phyloP scores from a whole-genome alignment of 2,113 vertebrate species.

The Balaeniceps rex region DNA sequence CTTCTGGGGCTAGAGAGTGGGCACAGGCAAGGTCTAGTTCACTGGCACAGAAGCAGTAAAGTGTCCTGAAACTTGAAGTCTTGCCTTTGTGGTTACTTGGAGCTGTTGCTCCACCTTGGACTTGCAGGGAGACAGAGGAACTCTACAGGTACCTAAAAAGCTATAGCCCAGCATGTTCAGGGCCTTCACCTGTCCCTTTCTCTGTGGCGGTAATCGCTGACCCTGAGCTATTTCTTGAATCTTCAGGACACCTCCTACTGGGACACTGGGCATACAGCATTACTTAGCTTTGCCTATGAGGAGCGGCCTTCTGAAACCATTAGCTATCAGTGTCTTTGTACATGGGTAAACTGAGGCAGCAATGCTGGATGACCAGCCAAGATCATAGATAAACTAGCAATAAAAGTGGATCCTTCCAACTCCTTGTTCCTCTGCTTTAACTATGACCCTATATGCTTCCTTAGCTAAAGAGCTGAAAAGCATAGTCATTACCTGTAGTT shows the following conservation, averaged over 20 bases:
- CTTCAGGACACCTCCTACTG: background rate
- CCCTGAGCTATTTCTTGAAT: background rate
- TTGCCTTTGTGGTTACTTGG: background rate
- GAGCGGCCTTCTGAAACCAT: background rate
- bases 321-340: background rate
- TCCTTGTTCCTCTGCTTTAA: background rate
- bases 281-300: background rate
- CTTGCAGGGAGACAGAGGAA: background rate
- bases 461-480: background rate
- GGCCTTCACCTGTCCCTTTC: rapidly evolving
- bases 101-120: background rate
- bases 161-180: rapidly evolving
- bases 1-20: too few species aligned
- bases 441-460: rapidly evolving
- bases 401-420: background rate
- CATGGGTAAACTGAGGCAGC: background rate
- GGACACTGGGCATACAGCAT: background rate
- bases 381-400: background rate
- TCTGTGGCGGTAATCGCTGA: background rate
- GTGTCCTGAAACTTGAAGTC: background rate
- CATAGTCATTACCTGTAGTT: background rate
- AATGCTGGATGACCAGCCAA: background rate
- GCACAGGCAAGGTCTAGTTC: background rate
- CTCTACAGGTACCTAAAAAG: background rate
- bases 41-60: background rate